Base-by-base conservation (phyloP, 1,140 invertebrate species). In the Agrilus planipennis region DNA sequence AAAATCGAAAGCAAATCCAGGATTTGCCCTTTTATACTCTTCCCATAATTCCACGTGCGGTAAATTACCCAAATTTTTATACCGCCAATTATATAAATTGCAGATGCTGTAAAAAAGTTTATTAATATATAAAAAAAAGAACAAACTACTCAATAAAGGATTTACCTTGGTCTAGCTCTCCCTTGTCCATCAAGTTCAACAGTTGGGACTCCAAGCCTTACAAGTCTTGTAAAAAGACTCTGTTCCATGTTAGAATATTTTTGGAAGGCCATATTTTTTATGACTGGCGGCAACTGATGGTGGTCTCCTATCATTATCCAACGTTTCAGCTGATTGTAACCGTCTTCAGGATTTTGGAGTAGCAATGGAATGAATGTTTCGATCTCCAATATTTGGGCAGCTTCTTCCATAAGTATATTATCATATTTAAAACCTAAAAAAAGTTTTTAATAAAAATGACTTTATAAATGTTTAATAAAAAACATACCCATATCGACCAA, bases 271-370 rank as follows among this genome's bases (percentile, higher is more conserved):
- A 98, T 96, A 61, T 99, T 99, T 64, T 99, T 99, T 23, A 99
- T 96, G 7, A 99, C 92, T 0, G 96, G 96, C 0, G 96, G 96
- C 46, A 99, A 69, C 63, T 99, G 96, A 67, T 99, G 91, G 64
- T 99, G 96, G 70, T 99, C 95, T 4, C 95, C 96, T 57, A 99
- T 99, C 96, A 99, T 99, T 37, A 99, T 97, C 95, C 96, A 99
- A 10, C 96, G 75, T 65, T 99, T 99, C 20, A 99, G 63, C 1
- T 95, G 76, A 64, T 94, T 98, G 29, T 81, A 81, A 2, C 93
- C 93, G 58, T 98, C 91, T 57, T 96, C 79, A 0, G 95, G 93
- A 67, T 97, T 98, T 65, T 99, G 95, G 16, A 99, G 69, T 0
- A 99, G 67, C 6, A 99, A 67, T 0, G 96, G 96, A 57, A 99